Evolutionary conservation across 2,888 invertebrate species (phyloP), one percentile per base, ranked within the genome.

Genomic region (Hypselothyrea guttata): DNA sequence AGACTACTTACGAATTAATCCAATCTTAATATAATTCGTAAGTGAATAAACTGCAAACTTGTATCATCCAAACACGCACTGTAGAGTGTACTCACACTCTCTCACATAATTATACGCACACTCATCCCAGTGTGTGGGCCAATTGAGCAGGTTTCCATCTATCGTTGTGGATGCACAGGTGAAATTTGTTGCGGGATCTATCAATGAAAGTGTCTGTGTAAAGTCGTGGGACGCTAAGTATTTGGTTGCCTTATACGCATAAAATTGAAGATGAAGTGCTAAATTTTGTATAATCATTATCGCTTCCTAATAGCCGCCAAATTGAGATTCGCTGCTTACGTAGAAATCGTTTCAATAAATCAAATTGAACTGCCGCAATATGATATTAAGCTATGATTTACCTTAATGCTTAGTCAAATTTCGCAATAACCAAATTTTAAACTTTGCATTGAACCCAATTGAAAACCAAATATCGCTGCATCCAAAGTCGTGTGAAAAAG

Each of bases 1-100:
- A 56, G 56, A 60, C 65, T 55, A 5, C 22, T 22, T 5, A 52
- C 52, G 37, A 70, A 65, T 76, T 58, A 59, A 81, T 31, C 49
- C 60, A 72, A 75, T 69, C 58, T 54, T 69, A 57, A 79, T 52
- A 52, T 33, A 47, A 72, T 33, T 57, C 27, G 13, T 18, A 57
- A 61, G 55, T 71, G 53, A 35, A 68, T 68, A 48, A 78, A 47
- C 52, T 48, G 73, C 57, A 54, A 81, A 81, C 71, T 81, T 74
- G 54, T 18, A 11, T 49, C 37, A 15, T 60, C 46, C 28, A 48
- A 55, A 42, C 48, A 13, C 35, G 4, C 48, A 52, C n/a, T n/a
- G n/a, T n/a, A n/a, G n/a, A n/a, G n/a, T n/a, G n/a, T n/a, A n/a
- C 55, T 62, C 31, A 27, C 22, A 22, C 22, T 4, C 22, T 4